Evolutionary conservation across 2,113 vertebrate species (phyloP).

Genomic region (Heptranchias perlo): DNA sequence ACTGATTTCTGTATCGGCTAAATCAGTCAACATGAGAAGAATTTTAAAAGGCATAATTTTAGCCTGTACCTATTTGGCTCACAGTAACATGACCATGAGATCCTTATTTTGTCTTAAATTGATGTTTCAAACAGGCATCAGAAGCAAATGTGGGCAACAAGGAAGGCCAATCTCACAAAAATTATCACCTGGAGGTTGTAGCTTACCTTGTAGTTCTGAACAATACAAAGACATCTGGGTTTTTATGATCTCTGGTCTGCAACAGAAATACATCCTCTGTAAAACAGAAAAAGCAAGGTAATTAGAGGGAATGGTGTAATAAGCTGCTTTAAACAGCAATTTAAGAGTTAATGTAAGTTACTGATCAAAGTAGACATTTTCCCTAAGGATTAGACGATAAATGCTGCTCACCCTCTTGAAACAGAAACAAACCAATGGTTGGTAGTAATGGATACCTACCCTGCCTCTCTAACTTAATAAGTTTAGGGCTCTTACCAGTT

Average conservation of each 20-base stretch:
- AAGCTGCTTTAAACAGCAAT: neutral
- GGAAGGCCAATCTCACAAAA: neutral
- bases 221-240: conserved; percentile 90
- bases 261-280: conserved; percentile 91
- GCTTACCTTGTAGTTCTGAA: conserved; percentile 90
- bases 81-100: neutral
- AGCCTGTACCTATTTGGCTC: neutral
- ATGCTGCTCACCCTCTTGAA: neutral
- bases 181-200: neutral
- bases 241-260: conserved; percentile 80
- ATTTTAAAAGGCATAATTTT: neutral
- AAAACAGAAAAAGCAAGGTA: conserved; percentile 49
- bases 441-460: neutral
- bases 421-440: neutral
- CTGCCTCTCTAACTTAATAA: neutral
- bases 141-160: neutral
- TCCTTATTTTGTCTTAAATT: neutral
- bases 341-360: neutral
- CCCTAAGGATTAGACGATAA: neutral
- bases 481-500: neutral
- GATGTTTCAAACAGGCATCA: neutral
- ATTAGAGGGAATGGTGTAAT: neutral
- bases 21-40: neutral
- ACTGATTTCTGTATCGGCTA: neutral
- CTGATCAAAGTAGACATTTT: neutral